Conservation (phyloP, 2,888 invertebrate genomes). For the Parnassius smintheus region DNA sequence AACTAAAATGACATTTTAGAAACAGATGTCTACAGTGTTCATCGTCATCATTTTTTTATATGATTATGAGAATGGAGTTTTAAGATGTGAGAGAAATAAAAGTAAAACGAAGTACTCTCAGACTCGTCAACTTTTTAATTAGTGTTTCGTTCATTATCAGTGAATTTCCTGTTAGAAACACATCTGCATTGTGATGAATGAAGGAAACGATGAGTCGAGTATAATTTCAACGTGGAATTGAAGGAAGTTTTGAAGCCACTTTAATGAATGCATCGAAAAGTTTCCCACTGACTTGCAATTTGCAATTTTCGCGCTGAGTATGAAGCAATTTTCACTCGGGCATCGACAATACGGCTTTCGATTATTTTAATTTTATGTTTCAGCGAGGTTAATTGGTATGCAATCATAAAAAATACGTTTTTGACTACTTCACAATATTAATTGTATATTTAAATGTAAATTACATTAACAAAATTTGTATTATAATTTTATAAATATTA, state of each 20-base stretch:
- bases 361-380: constrained; percentile 27
- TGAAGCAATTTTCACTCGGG: constrained; percentile 37
- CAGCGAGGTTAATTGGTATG: constrained; percentile 25
- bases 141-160: constrained; percentile 23
- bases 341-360: constrained; percentile 30
- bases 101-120: too few species aligned
- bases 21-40: too few species aligned
- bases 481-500: too few species aligned
- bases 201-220: constrained; percentile 42
- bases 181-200: constrained; percentile 37
- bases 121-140: neutral
- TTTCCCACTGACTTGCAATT: constrained; percentile 59
- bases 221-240: constrained; percentile 55
- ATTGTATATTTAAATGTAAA: too few species aligned
- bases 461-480: too few species aligned
- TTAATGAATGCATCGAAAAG: constrained; percentile 67
- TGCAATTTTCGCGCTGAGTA: constrained; percentile 47
- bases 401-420: constrained; percentile 18
- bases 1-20: too few species aligned
- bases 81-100: too few species aligned
- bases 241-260: constrained; percentile 59
- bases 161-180: constrained; percentile 27
- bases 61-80: too few species aligned
- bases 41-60: too few species aligned
- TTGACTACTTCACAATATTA: neutral